A percentile compares a stretch with the other conserved stretches of the same genome.
These are phyloP conservation scores for Vultur gryphus DNA, from an alignment of 2,797 vertebrate species.

Conservation along the genomic window DNA sequence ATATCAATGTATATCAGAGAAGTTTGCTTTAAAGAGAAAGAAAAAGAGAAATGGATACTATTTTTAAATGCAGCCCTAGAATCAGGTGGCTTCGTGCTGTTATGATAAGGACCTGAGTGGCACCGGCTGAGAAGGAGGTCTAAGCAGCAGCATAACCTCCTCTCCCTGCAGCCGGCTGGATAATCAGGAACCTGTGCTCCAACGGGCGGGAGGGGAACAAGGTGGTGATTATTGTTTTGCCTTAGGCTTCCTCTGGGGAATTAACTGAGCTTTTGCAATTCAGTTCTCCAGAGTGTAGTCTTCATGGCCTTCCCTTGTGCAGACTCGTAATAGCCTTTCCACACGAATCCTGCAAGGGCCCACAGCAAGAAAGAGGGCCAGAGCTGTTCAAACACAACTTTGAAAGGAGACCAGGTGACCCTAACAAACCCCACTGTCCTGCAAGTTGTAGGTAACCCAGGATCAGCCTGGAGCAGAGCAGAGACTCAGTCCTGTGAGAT, in stretches of 20 bases:
- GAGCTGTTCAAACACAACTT: not conserved
- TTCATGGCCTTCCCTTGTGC: not conserved
- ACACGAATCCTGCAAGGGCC: not conserved
- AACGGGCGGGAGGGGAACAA: not conserved
- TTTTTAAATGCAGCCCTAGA: slow-evolving; percentile 42
- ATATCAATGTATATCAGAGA: slow-evolving; percentile 1
- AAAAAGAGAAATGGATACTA: slow-evolving; percentile 27
- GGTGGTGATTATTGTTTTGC: slow-evolving; percentile 56
- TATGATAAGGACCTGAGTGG: slow-evolving; percentile 34
- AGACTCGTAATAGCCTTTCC: not conserved
- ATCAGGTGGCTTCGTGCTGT: slow-evolving; percentile 24
- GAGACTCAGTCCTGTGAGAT: not conserved
- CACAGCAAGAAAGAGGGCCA: not conserved
- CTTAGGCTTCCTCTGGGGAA: not conserved
- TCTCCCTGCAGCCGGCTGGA: not conserved
- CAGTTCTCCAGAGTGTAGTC: not conserved
- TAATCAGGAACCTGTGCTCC: slow-evolving; percentile 9
- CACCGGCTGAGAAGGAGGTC: slow-evolving; percentile 17
- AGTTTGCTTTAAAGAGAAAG: slow-evolving; percentile 12
- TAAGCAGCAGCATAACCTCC: not conserved
- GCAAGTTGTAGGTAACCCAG: not conserved
- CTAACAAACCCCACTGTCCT: not conserved
- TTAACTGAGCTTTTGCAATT: slow-evolving; percentile 26
- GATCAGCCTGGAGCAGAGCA: not conserved
- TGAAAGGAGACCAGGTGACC: not conserved